phyloP scores from a whole-genome alignment of 2,113 vertebrate species.

The Empidonax alnorum region DNA sequence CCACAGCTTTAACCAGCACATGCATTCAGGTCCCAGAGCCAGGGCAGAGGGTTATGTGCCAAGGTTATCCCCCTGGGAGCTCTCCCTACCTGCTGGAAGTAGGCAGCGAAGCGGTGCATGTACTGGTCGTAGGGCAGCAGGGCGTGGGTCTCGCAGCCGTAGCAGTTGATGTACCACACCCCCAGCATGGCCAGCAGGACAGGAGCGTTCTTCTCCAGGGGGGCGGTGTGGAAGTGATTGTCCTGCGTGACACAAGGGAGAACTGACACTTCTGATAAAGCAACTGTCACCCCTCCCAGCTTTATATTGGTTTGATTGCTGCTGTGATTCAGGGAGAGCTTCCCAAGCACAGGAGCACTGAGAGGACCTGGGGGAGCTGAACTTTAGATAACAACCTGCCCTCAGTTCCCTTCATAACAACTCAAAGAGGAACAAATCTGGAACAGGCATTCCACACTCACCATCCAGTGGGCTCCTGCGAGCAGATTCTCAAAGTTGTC shows the following conservation, averaged over 20 bases:
- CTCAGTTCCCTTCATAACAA: background rate
- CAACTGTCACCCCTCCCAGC: background rate
- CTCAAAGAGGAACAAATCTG: background rate
- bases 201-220: conserved; percentile 89
- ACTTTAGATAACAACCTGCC: background rate
- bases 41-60: background rate
- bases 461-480: conserved; percentile 96
- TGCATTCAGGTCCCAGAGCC: background rate
- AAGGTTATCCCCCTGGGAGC: background rate
- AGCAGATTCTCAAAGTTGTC: conserved; percentile 92
- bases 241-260: conserved; percentile 74
- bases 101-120: conserved; percentile 97
- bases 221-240: conserved; percentile 88
- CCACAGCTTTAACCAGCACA: background rate
- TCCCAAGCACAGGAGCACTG: background rate
- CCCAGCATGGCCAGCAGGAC: conserved; percentile 92
- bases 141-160: conserved; percentile 90
- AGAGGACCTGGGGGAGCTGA: background rate
- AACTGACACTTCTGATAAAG: background rate
- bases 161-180: conserved; percentile 97
- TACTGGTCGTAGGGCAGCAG: conserved; percentile 98
- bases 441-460: conserved; percentile 64
- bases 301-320: background rate
- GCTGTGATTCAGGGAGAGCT: background rate
- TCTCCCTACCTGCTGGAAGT: conserved; percentile 93